Conservation (phyloP, 2,113 vertebrate species). For the Crotalus helleri region DNA sequence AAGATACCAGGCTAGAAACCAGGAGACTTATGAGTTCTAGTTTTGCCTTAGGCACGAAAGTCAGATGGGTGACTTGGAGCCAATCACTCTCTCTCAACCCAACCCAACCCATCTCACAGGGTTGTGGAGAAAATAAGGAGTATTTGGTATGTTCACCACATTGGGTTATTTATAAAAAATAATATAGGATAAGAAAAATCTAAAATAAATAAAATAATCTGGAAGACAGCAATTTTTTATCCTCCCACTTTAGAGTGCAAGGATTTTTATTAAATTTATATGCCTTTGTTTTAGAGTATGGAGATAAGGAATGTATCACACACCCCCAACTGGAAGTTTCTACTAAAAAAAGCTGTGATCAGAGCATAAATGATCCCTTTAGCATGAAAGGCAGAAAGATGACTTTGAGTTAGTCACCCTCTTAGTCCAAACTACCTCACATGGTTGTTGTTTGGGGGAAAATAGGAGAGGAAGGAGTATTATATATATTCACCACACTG, state of each 20-base stretch:
- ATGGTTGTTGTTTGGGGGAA: not conserved
- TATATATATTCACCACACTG: not conserved
- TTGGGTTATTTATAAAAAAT: not conserved
- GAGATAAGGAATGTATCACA: not conserved
- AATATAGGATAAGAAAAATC: not conserved
- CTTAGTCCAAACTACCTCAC: not conserved
- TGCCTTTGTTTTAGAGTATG: not conserved
- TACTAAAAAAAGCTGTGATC: not conserved
- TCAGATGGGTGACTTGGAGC: not conserved
- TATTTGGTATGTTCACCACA: not conserved
- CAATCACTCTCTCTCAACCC: not conserved
- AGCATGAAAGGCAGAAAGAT: not conserved
- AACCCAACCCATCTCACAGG: not conserved
- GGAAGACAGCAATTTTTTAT: not conserved
- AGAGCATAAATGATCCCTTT: not conserved
- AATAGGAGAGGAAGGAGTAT: not conserved
- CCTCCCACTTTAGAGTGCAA: not conserved
- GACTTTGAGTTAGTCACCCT: not conserved
- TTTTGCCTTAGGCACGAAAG: not conserved
- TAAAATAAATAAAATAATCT: not conserved
- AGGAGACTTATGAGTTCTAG: not conserved
- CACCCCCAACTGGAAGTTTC: not conserved
- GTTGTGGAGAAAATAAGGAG: not conserved
- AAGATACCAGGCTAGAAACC: not conserved
- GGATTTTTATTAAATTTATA: not conserved